Base-by-base conservation (phyloP, 2,113 vertebrate species). In the Muntiacus muntjak region DNA sequence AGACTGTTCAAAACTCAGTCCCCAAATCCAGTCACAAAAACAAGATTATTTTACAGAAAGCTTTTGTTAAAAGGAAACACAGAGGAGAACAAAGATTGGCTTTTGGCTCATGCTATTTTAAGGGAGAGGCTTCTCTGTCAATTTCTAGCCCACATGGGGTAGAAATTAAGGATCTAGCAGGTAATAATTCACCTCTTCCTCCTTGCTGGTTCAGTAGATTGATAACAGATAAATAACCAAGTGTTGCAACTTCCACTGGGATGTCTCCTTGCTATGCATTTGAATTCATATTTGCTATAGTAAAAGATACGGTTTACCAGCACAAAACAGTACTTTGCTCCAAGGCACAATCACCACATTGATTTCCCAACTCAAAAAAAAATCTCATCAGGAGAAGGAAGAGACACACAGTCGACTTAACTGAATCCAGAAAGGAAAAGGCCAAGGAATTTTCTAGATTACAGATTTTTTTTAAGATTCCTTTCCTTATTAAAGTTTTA, bases 221-320 rank as follows among this genome's bases (percentile, higher is more conserved):
- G 45, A 33, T 92, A 89, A 90, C 52, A 96, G 84, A 95, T 43
- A 96, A 89, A 89, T 91, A 95, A 76, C 23, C 5, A 84, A 86
- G 21, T 16, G 54, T 81, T 82, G 89, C 13, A 87, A 54, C 40
- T 96, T 95, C 36, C 91, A 78, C 26, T 78, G 15, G 43, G 13
- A 87, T 54, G 3, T 79, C 19, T 87, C 89, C 16, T 93, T 67
- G 33, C 87, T 98, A 88, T 76, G 47, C 62, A 89, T 96, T 96
- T 50, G 88, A 97, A 95, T 97, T 97, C 19, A 55, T 58, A 93
- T 88, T 57, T 96, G 23, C 33, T 40, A 54, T 94, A 97, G 97
- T 67, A 83, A 98, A 55, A 97, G 47, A 30, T 54, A 92, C 30
- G 14, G 13, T 60, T 58, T 96, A 58, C 23, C 55, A 92, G 43